A percentile compares a stretch with the other conserved stretches of the same genome.
phyloP scores from a whole-genome alignment of 2,113 vertebrate genomes.

The Donacobius atricapilla region DNA sequence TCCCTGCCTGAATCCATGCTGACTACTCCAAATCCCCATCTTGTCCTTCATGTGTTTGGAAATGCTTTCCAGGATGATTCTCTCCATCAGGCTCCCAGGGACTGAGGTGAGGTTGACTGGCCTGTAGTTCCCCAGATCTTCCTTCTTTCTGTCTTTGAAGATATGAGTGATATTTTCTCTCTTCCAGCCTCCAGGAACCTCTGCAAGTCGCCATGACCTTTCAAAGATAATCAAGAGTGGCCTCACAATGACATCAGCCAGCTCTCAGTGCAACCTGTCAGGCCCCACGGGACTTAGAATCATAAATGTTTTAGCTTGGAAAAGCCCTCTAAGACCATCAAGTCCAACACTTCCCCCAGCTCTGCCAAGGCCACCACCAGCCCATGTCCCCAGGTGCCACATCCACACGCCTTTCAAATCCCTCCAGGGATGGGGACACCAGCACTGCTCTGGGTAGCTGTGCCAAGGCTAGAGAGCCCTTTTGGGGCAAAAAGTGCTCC shows the following conservation, averaged over 20 bases:
- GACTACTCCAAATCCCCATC: neutral
- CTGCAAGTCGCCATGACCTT: neutral
- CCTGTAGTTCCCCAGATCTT: neutral
- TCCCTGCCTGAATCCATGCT: neutral
- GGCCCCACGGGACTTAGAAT: neutral
- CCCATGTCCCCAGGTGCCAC: neutral
- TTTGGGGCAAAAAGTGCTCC: neutral
- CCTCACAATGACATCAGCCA: neutral
- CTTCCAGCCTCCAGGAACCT: neutral
- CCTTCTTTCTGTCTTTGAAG: neutral
- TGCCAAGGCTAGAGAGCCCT: neutral
- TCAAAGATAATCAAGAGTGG: neutral
- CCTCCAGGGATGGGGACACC: neutral
- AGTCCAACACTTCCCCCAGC: neutral
- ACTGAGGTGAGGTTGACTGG: neutral
- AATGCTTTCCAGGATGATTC: neutral
- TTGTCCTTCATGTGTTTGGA: neutral
- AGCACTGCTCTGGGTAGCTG: neutral
- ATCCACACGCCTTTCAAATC: neutral
- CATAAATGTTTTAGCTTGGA: neutral
- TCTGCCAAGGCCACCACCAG: neutral
- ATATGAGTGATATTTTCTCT: neutral
- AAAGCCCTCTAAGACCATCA: neutral
- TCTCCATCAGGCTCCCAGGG: neutral
- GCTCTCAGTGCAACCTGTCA: neutral